Percentiles rank a stretch among this genome's conserved stretches.
Evolutionary conservation across 1,140 invertebrate species (phyloP).

Genomic region (Zophobas morio): DNA sequence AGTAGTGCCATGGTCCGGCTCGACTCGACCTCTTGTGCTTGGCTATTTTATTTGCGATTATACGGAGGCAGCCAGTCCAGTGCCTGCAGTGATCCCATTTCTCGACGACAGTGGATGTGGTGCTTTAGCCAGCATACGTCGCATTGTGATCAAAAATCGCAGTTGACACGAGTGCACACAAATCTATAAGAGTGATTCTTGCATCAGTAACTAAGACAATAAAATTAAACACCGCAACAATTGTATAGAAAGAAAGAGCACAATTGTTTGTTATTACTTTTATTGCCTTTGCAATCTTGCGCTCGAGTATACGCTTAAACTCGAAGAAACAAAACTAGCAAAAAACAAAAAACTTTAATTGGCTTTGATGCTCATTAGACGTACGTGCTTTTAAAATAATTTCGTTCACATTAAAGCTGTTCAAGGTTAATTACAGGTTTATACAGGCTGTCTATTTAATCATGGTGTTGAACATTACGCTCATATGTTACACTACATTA

Average conservation of each 20-base stretch:
- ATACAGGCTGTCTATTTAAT: constrained; percentile 27
- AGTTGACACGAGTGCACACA: too few species aligned
- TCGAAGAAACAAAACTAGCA: constrained; percentile 1
- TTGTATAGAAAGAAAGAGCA: constrained; percentile 37
- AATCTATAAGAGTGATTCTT: too few species aligned
- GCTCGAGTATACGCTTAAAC: background rate
- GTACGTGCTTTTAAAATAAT: constrained; percentile 37
- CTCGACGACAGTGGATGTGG: constrained; percentile 15
- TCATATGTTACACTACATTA: constrained; percentile 27
- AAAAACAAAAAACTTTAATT: constrained; percentile 16
- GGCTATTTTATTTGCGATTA: background rate
- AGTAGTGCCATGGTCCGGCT: constrained; percentile 40
- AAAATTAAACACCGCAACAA: constrained; percentile 2
- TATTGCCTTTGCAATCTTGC: background rate
- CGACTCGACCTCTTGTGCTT: constrained; percentile 11
- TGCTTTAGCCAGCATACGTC: background rate
- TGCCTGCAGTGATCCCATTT: constrained; percentile 42
- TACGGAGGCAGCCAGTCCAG: background rate
- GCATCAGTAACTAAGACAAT: background rate
- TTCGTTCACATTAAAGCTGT: constrained; percentile 23
- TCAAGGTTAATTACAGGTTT: constrained; percentile 39
- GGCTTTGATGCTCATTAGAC: constrained; percentile 27
- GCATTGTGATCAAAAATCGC: too few species aligned
- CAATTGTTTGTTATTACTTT: constrained; percentile 38
- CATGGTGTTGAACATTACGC: constrained; percentile 17